Evolutionary conservation across 2,113 vertebrate genomes (phyloP).

Genomic region (Telmatochromis sp.): DNA sequence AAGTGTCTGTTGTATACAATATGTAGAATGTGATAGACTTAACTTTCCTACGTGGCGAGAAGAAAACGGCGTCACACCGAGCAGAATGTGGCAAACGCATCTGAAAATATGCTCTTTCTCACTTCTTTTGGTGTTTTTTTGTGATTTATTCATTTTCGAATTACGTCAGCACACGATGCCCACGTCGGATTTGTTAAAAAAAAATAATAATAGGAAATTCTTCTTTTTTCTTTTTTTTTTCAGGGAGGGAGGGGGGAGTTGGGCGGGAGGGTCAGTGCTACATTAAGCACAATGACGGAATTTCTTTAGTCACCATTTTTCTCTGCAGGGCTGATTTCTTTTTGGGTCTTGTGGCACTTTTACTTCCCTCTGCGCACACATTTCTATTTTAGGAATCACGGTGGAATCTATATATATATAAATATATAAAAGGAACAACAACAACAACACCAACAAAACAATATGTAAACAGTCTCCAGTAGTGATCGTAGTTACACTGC

Average conservation of each 20-base stretch:
- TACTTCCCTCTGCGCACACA: slow-evolving; percentile 67
- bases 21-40: slow-evolving; percentile 92
- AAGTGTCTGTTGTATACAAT: slow-evolving; percentile 90
- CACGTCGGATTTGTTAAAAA: slow-evolving; percentile 68
- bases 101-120: slow-evolving; percentile 61
- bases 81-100: slow-evolving; percentile 85
- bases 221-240: neutral
- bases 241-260: neutral
- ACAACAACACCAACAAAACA: slow-evolving; percentile 67
- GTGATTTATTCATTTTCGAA: slow-evolving; percentile 82
- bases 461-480: slow-evolving; percentile 66
- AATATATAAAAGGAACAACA: slow-evolving; percentile 48
- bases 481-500: slow-evolving; percentile 69
- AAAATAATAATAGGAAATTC: slow-evolving; percentile 73
- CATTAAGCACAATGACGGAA: slow-evolving; percentile 83
- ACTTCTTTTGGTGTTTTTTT: slow-evolving; percentile 15
- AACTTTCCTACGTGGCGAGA: slow-evolving; percentile 79
- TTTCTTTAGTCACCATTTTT: slow-evolving; percentile 85
- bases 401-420: slow-evolving; percentile 28
- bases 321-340: slow-evolving; percentile 91
- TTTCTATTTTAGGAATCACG: slow-evolving; percentile 39
- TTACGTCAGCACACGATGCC: slow-evolving; percentile 78
- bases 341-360: slow-evolving; percentile 94
- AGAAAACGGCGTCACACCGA: slow-evolving; percentile 41
- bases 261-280: slow-evolving; percentile 48